Evolutionary conservation across 2,888 invertebrate genomes (phyloP).

Genomic region (Meghimatium bilineatum): DNA sequence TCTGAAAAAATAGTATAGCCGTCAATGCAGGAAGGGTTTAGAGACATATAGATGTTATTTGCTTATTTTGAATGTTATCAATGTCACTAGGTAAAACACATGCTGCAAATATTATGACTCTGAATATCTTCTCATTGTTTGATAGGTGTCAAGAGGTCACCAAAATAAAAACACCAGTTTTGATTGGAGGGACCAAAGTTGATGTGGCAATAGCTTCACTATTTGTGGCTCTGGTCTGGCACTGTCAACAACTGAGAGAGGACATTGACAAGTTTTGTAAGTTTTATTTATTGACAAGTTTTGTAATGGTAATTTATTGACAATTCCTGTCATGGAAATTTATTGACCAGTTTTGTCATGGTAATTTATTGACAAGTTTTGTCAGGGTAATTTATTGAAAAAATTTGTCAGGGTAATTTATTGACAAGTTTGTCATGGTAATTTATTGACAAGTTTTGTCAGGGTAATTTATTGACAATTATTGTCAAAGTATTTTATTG

Average conservation of each 20-base stretch:
- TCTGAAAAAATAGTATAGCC: too few relatives aligned
- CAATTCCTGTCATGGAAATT: too few relatives aligned
- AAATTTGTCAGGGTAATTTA: too few relatives aligned
- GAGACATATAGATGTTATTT: background rate
- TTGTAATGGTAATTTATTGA: too few relatives aligned
- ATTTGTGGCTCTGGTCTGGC: conserved; percentile 75
- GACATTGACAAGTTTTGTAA: conserved; percentile 72
- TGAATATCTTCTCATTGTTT: background rate
- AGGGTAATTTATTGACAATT: too few relatives aligned
- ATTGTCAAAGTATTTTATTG: too few relatives aligned
- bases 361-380: too few relatives aligned
- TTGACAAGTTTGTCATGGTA: too few relatives aligned
- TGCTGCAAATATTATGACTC: background rate
- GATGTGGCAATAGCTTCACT: conserved; percentile 68
- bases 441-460: too few relatives aligned
- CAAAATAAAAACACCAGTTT: conserved; percentile 22
- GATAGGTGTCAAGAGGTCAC: conserved; percentile 31
- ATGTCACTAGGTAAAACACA: background rate
- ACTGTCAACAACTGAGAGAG: conserved; percentile 74
- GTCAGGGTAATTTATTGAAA: too few relatives aligned
- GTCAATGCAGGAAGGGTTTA: too few relatives aligned
- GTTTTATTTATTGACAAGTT: conserved; percentile 37
- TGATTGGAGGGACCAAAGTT: conserved; percentile 69
- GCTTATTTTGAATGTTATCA: background rate
- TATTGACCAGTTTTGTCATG: too few relatives aligned